Base-by-base conservation (phyloP, 2,113 vertebrate genomes). In the Sinocyclocheilus anshuiensis region DNA sequence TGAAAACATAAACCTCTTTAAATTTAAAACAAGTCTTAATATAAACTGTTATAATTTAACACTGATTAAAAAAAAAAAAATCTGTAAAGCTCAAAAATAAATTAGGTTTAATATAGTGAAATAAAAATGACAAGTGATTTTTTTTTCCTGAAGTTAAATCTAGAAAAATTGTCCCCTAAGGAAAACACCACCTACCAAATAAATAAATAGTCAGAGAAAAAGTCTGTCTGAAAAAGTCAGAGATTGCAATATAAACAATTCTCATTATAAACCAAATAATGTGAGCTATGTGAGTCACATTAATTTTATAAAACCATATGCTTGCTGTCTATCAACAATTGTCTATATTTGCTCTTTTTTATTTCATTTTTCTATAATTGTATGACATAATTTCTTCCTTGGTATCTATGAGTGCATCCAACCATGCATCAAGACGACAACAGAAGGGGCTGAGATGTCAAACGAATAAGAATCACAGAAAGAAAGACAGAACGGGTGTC, bases 351-450 rank as follows among this genome's bases (percentile, higher is more conserved):
- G 6, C 13, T 67, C 11, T 15, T 33, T 57, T 39, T 59, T 24
- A 12, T 39, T 63, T 24, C 1, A 2, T 8, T 59, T 59, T 59
- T 59, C 20, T n/a, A n/a, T 26, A 16, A 36, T 39, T 76, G 6
- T 26, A 13, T 76, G 11, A 76, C n/a, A 76, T 4, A 42, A 53
- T 77, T 77, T 24, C 75, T 24, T 50, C 15, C 75, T 16, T 15
- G 13, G n/a, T 48, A 53, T 77, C 24, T 29, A 77, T 77, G n/a
- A 65, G n/a, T 48, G n/a, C 36, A 65, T 77, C 48, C 18, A 81
- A 81, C 15, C 39, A 67, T 29, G 39, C 61, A 81, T 81, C 59
- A 61, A 5, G 33, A 39, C 20, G 24, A 80, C 33, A 42, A 80
- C 79, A 81, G 24, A 29, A 81, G 39, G 15, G 22, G 15, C 24